Evolutionary conservation across 2,113 vertebrate species (phyloP), one percentile per base, ranked within the genome.

Genomic region (Melospiza melodia): DNA sequence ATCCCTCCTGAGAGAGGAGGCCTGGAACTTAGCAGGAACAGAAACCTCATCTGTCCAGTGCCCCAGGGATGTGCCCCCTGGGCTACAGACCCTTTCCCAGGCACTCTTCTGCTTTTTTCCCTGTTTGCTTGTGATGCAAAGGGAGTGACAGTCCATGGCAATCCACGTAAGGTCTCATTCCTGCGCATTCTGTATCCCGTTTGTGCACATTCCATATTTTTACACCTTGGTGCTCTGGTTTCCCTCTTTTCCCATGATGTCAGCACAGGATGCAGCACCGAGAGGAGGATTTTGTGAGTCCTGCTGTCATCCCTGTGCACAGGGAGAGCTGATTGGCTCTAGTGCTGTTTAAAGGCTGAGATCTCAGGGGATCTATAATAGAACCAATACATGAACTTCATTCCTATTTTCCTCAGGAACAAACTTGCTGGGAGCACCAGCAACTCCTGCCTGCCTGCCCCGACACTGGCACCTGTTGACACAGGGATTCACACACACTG

Each of bases 151-250:
- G 61, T 62, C 63, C 12, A 1, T n/a, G 71, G 58, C 46, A 37
- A 4, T 15, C 39, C 17, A 1, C 0, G 0, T 15, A 5, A 28
- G 28, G 63, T 72, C 54, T 73, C 2, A 3, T n/a, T 74, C 63
- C 23, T 61, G 17, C 23, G 18, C 46, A 0, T 72, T 27, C 1
- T 18, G 2, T 23, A 9, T 66, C 77, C 55, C 0, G 0, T 63
- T 44, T 28, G 8, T 44, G 12, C 73, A 55, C 52, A 49, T 69
- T 84, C 55, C 25, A 1, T 43, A 1, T 49, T 58, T 8, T 4
- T 39, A 24, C 43, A 2, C 2, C 2, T 61, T 1, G 15, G 81
- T 92, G 90, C 92, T 54, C 24, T 72, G 10, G 3, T 65, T 76
- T 78, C 24, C 8, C 39, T 55, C 31, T 43, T 84, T 67, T 44